Conservation (phyloP, 1,140 invertebrate species). For the Plectus sambesii region DNA sequence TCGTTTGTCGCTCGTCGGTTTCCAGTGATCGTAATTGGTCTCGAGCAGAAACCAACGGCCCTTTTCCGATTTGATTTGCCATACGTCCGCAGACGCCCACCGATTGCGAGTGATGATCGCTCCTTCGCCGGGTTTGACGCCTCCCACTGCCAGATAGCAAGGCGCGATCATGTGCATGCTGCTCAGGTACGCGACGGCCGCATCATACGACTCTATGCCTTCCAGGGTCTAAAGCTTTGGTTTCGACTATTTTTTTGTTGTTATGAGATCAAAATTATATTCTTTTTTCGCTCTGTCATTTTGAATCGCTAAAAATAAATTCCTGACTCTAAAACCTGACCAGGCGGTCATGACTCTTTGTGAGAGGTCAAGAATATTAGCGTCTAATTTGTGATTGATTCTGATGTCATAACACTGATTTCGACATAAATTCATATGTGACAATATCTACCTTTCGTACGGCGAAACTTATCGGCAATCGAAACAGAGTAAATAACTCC, state of each 20-base stretch:
- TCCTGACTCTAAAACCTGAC: constrained; percentile 26
- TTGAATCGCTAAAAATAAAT: too few species aligned
- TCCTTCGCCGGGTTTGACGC: constrained; percentile 39
- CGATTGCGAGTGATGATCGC: constrained; percentile 45
- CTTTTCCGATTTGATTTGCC: constrained; percentile 10
- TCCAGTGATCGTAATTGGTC: constrained; percentile 58
- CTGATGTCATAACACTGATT: too few species aligned
- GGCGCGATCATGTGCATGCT: constrained; percentile 24
- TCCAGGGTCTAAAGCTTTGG: constrained; percentile 53
- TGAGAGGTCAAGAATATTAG: too few species aligned
- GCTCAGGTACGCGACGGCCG: constrained; percentile 48
- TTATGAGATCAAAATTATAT: constrained; percentile 51
- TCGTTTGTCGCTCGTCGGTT: constrained; percentile 52
- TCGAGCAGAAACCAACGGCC: constrained; percentile 53
- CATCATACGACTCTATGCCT: constrained; percentile 47
- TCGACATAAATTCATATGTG: too few species aligned
- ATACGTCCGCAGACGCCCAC: constrained; percentile 25
- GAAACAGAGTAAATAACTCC: constrained; percentile 27
- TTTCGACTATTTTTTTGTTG: constrained; percentile 46
- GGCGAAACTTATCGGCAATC: too few species aligned
- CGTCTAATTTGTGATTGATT: too few species aligned
- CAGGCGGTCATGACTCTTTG: too few species aligned
- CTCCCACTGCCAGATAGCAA: constrained; percentile 34
- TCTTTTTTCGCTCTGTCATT: too few species aligned
- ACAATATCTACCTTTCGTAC: too few species aligned